phyloP scores from a whole-genome alignment of 53 echinoderm and acorn worm species.

The Apostichopus leukothele region DNA sequence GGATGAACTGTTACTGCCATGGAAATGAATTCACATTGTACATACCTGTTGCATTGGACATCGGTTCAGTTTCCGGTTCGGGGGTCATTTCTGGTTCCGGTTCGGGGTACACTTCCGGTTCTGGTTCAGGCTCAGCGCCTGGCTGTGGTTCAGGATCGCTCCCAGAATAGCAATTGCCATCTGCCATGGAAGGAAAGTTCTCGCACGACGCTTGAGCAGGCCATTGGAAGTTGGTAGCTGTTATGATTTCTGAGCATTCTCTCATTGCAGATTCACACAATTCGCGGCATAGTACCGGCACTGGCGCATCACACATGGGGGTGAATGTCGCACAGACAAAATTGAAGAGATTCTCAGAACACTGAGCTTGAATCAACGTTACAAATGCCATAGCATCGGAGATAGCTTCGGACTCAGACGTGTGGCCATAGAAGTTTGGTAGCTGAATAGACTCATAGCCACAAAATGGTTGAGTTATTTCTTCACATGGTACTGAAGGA shows the following conservation, averaged over 20 bases:
- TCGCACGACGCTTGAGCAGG: constrained; percentile 51
- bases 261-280: constrained; percentile 50
- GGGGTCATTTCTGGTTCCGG: not conserved
- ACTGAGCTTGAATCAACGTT: constrained; percentile 19
- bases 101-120: not conserved
- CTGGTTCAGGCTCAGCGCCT: not conserved
- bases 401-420: constrained; percentile 20
- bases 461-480: not conserved
- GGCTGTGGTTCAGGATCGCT: not conserved
- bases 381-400: constrained; percentile 33
- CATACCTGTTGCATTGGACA: constrained; percentile 9
- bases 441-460: constrained; percentile 37
- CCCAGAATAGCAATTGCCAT: constrained; percentile 3
- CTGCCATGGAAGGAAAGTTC: constrained; percentile 41
- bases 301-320: constrained; percentile 16
- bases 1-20: too few relatives aligned
- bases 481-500: constrained; percentile 9
- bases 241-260: constrained; percentile 43
- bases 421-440: constrained; percentile 47
- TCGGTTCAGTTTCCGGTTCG: not conserved
- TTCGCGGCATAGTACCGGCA: constrained; percentile 42
- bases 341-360: constrained; percentile 43
- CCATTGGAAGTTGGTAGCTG: constrained; percentile 19
- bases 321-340: constrained; percentile 53
- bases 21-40: too few relatives aligned